Conservation (phyloP, 2,888 invertebrate genomes). For the Schrankia costaestrigalis region DNA sequence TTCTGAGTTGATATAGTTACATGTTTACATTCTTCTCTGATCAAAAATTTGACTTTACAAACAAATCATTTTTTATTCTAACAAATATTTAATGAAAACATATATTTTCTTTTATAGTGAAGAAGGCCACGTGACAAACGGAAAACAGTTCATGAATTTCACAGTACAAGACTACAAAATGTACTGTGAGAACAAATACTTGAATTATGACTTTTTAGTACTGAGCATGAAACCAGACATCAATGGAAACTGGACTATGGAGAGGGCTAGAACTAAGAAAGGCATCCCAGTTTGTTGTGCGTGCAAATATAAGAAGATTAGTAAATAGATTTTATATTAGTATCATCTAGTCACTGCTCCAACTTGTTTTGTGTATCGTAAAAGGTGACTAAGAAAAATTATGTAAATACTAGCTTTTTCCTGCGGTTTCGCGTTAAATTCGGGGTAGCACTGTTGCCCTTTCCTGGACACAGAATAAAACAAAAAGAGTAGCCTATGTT, state of each 20-base stretch:
- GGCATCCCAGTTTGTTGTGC: conserved; percentile 32
- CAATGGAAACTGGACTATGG: conserved; percentile 10
- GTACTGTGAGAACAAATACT: conserved; percentile 16
- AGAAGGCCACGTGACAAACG: conserved; percentile 2
- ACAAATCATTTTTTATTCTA: not conserved
- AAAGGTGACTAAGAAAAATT: not conserved
- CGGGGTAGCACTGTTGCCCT: too few species aligned
- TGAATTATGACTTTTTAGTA: conserved; percentile 26
- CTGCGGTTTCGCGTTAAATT: too few species aligned
- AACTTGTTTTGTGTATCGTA: too few species aligned
- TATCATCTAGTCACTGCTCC: too few species aligned
- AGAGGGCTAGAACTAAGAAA: conserved; percentile 11
- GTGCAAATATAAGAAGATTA: conserved; percentile 16
- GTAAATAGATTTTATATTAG: too few species aligned
- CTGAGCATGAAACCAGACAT: conserved; percentile 9
- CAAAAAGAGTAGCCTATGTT: too few species aligned
- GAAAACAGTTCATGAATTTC: conserved; percentile 5
- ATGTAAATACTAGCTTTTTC: too few species aligned
- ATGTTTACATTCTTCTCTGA: too few species aligned
- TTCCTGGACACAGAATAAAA: too few species aligned
- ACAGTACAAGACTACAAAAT: conserved; percentile 10
- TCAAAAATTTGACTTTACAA: not conserved
- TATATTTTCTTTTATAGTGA: conserved; percentile 13
- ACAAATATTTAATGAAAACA: not conserved
- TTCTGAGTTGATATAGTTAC: too few species aligned